Evolutionary conservation across 2,113 vertebrate species (phyloP).

Genomic region (Brachionichthys hirsutus): DNA sequence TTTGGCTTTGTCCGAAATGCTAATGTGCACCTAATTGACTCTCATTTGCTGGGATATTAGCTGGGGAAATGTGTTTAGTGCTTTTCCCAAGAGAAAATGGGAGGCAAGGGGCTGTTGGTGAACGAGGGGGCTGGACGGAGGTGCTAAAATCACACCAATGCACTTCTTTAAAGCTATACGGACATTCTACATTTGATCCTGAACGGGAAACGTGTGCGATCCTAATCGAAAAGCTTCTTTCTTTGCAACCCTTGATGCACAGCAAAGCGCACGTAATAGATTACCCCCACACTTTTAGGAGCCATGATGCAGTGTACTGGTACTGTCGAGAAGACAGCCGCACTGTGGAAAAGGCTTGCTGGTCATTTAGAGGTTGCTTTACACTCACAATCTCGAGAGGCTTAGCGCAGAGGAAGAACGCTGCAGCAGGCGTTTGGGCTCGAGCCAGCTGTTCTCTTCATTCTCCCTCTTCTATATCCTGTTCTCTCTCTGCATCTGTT

Average conservation of each 20-base stretch:
- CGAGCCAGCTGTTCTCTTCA: constrained; percentile 53
- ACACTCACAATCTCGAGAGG: constrained; percentile 50
- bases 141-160: constrained; percentile 21
- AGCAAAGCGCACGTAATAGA: constrained; percentile 17
- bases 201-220: not conserved
- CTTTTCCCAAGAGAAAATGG: constrained; percentile 45
- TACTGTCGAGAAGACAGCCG: constrained; percentile 25
- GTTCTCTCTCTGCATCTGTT: constrained; percentile 1
- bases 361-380: constrained; percentile 58
- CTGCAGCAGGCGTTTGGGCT: constrained; percentile 64
- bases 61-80: constrained; percentile 71
- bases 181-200: not conserved
- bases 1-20: constrained; percentile 66
- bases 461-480: constrained; percentile 7
- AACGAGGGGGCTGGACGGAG: constrained; percentile 27
- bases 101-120: constrained; percentile 28
- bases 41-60: constrained; percentile 74
- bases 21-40: constrained; percentile 75
- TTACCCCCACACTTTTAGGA: constrained; percentile 14
- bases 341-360: constrained; percentile 31
- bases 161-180: not conserved
- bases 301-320: constrained; percentile 7
- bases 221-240: not conserved
- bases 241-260: not conserved
- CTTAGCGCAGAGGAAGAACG: no score